These are phyloP conservation scores for Prorops nasuta DNA, from an alignment of 1,140 invertebrate species.

Conservation along the genomic window DNA sequence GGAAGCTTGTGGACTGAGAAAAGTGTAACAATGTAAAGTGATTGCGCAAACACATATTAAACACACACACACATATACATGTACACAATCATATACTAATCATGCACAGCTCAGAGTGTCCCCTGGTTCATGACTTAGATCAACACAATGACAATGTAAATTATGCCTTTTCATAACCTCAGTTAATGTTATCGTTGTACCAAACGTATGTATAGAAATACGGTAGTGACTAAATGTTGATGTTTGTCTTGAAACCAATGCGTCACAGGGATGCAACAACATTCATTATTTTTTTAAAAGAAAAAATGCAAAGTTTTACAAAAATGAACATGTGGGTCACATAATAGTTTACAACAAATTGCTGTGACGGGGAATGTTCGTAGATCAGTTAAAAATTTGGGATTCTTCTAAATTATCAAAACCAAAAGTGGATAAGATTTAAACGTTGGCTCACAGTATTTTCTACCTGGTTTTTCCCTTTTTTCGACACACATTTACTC, in stretches of 20 bases:
- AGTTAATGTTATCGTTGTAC: slow-evolving; percentile 36
- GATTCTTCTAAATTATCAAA: background rate
- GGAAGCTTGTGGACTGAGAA: slow-evolving; percentile 43
- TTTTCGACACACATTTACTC: no score
- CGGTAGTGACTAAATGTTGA: slow-evolving; percentile 39
- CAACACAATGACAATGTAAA: slow-evolving; percentile 36
- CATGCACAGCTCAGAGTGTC: slow-evolving; percentile 36
- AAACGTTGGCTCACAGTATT: no score
- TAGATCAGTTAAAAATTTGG: slow-evolving; percentile 36
- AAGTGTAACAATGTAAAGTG: slow-evolving; percentile 45
- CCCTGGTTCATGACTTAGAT: slow-evolving; percentile 50
- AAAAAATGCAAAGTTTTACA: slow-evolving; percentile 35
- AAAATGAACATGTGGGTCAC: slow-evolving; percentile 39
- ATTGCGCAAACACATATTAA: slow-evolving; percentile 30
- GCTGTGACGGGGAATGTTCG: slow-evolving; percentile 38
- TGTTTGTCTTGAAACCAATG: slow-evolving; percentile 48
- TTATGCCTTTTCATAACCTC: slow-evolving; percentile 35
- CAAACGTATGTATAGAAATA: slow-evolving; percentile 26
- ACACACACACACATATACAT: slow-evolving; percentile 22
- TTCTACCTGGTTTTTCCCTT: no score
- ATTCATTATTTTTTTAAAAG: slow-evolving; percentile 54
- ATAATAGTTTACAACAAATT: slow-evolving; percentile 41
- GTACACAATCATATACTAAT: slow-evolving; percentile 23
- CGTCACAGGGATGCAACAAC: slow-evolving; percentile 31
- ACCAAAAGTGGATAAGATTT: background rate